A percentile compares a stretch with the other conserved stretches of the same genome.
Conservation (phyloP, 2,888 invertebrate species). For the Pristionchus fissidentatus region DNA sequence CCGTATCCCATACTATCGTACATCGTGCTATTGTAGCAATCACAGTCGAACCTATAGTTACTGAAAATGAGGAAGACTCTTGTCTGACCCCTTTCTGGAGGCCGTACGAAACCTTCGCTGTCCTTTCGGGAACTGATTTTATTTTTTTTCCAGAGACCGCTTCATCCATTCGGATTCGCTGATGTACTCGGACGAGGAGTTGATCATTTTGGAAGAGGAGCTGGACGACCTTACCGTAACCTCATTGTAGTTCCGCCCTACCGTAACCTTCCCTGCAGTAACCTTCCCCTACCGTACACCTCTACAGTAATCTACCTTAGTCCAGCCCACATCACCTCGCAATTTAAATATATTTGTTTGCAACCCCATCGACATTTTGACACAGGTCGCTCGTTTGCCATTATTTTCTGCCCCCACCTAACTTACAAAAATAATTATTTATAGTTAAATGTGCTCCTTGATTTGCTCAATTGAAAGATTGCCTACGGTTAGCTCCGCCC, state of each 20-base stretch:
- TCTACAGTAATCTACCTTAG: constrained; percentile 1
- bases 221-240: constrained; percentile 56
- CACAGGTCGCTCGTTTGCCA: neutral
- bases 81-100: too few relatives aligned
- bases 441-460: constrained; percentile 12
- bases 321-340: constrained; percentile 20
- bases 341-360: constrained; percentile 33
- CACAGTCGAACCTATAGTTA: neutral
- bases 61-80: neutral
- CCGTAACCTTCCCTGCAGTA: neutral
- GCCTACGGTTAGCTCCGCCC: neutral
- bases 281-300: constrained; percentile 4
- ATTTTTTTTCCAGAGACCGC: constrained; percentile 23
- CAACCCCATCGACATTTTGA: too few relatives aligned
- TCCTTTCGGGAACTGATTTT: neutral
- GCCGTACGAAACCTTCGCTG: neutral
- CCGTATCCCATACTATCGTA: neutral
- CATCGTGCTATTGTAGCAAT: neutral
- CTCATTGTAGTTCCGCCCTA: constrained; percentile 22
- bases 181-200: constrained; percentile 63
- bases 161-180: constrained; percentile 48
- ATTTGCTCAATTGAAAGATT: constrained; percentile 20
- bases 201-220: constrained; percentile 66
- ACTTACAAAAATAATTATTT: constrained; percentile 13
- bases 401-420: neutral